These are phyloP conservation scores for Liopterus haemorrhoidalis DNA, from an alignment of 2,888 invertebrate species.

Conservation along the genomic window DNA sequence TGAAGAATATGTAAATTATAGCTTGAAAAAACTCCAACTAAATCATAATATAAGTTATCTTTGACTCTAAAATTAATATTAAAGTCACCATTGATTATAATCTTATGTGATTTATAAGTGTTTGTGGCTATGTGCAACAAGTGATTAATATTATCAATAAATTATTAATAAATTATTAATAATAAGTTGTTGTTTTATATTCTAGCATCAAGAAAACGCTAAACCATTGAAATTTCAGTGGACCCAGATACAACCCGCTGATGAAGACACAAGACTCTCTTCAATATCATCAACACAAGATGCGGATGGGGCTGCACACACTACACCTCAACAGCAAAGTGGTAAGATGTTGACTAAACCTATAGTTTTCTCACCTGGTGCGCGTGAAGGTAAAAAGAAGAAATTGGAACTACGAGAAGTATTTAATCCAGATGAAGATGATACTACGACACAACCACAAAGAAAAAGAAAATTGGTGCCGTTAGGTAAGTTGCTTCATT, in stretches of 20 bases:
- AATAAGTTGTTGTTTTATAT: constrained; percentile 10
- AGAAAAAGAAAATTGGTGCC: constrained; percentile 77
- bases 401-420: constrained; percentile 78
- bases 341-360: constrained; percentile 44
- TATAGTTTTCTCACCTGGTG: constrained; percentile 44
- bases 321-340: constrained; percentile 33
- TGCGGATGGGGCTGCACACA: constrained; percentile 35
- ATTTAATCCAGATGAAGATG: constrained; percentile 80
- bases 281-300: constrained; percentile 45
- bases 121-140: too few species aligned
- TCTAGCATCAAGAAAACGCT: background rate
- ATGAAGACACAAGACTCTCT: constrained; percentile 48
- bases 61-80: too few species aligned
- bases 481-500: constrained; percentile 56
- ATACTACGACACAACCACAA: constrained; percentile 47
- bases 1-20: too few species aligned
- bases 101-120: too few species aligned
- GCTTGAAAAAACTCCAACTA: too few species aligned
- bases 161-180: constrained; percentile 2
- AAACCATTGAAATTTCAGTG: constrained; percentile 40
- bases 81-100: too few species aligned
- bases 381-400: constrained; percentile 48
- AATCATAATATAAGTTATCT: too few species aligned
- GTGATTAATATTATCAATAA: too few species aligned
- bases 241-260: constrained; percentile 43